These are phyloP conservation scores for Xiphophorus hellerii DNA, from an alignment of 2,113 vertebrate species.

Conservation along the genomic window DNA sequence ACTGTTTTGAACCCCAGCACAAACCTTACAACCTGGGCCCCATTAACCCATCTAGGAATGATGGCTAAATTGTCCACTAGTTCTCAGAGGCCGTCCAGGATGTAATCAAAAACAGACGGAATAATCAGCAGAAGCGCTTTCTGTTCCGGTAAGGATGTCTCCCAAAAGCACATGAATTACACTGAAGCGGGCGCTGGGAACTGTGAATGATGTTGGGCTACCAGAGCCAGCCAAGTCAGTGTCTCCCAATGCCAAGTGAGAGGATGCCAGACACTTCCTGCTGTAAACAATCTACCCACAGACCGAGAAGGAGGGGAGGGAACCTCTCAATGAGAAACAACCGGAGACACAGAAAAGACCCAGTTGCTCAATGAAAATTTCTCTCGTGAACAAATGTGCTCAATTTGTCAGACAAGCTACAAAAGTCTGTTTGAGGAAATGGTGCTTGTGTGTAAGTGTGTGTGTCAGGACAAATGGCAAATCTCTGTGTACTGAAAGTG, in stretches of 20 bases:
- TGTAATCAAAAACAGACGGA: slow-evolving; percentile 77
- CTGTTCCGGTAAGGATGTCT: slow-evolving; percentile 74
- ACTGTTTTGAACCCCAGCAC: slow-evolving; percentile 53
- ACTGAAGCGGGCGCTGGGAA: slow-evolving; percentile 68
- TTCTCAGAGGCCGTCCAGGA: slow-evolving; percentile 56
- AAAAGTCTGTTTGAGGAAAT: slow-evolving; percentile 54
- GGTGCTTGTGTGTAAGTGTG: slow-evolving; percentile 30
- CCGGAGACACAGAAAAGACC: slow-evolving; percentile 67
- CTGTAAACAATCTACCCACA: slow-evolving; percentile 72
- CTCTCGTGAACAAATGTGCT: slow-evolving; percentile 67
- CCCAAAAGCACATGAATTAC: slow-evolving; percentile 76
- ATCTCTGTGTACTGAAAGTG: slow-evolving; percentile 42
- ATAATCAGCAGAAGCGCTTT: slow-evolving; percentile 75
- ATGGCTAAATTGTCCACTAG: slow-evolving; percentile 60
- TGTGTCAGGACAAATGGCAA: slow-evolving; percentile 62
- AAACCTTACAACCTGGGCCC: slow-evolving; percentile 39
- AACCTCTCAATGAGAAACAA: slow-evolving; percentile 70
- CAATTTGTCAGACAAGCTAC: slow-evolving; percentile 74
- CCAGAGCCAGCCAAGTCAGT: slow-evolving; percentile 71
- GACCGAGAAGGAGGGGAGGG: slow-evolving; percentile 65
- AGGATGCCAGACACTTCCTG: slow-evolving; percentile 76
- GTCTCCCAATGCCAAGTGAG: slow-evolving; percentile 71
- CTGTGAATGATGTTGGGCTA: slow-evolving; percentile 73
- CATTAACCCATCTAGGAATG: slow-evolving; percentile 65
- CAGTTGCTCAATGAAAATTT: slow-evolving; percentile 71